Percentiles rank a stretch among this genome's conserved stretches.
These are phyloP conservation scores for Megaceryle alcyon DNA, from an alignment of 2,797 vertebrate species.

Conservation along the genomic window DNA sequence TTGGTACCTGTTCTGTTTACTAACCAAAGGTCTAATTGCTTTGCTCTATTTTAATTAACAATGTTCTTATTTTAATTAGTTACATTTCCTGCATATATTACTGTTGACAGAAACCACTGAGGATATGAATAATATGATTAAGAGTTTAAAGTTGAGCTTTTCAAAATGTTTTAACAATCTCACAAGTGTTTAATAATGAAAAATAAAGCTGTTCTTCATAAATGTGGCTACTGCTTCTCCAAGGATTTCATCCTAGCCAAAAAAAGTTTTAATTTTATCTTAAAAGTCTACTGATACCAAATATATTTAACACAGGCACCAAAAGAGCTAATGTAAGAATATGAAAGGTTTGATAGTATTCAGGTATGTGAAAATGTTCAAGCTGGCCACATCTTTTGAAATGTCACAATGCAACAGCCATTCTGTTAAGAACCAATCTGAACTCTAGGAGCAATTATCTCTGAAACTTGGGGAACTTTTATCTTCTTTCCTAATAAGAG, in stretches of 20 bases:
- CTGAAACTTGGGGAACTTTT: background rate
- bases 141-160: background rate
- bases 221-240: background rate
- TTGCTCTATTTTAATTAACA: slow-evolving; percentile 64
- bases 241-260: background rate
- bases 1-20: slow-evolving; percentile 47
- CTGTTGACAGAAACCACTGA: background rate
- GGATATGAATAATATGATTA: background rate
- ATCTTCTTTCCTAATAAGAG: background rate
- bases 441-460: background rate
- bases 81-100: background rate
- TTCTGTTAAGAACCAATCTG: background rate
- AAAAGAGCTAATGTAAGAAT: background rate
- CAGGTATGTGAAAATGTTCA: background rate
- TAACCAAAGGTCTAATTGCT: slow-evolving; percentile 57
- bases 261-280: background rate
- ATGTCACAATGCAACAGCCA: accelerated
- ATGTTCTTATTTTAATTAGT: slow-evolving; percentile 54
- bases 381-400: background rate
- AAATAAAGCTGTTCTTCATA: background rate
- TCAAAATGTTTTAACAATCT: background rate
- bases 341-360: background rate
- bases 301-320: background rate
- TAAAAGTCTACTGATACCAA: background rate
- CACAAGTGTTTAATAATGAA: background rate